Percentiles rank a stretch among this genome's conserved stretches.
These are phyloP conservation scores for Rotaria macrura DNA, from an alignment of 2,888 invertebrate genomes.

Conservation along the genomic window DNA sequence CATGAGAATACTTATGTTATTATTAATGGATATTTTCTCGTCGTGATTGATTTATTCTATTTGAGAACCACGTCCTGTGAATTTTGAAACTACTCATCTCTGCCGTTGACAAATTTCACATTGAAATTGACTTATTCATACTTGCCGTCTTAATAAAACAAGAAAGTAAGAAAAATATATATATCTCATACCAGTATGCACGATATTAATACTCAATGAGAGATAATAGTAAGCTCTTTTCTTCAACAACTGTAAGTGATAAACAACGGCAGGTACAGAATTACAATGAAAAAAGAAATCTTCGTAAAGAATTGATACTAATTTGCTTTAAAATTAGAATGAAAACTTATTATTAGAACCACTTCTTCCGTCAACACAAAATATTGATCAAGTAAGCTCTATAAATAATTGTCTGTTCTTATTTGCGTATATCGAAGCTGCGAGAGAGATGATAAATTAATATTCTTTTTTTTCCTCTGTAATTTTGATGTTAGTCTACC, in stretches of 20 bases:
- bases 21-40: neutral
- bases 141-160: neutral
- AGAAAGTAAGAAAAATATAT: neutral
- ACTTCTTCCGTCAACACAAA: neutral
- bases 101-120: neutral
- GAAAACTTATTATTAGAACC: neutral
- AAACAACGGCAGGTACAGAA: neutral
- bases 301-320: too few relatives aligned
- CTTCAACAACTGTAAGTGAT: neutral
- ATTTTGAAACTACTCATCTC: neutral
- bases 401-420: neutral
- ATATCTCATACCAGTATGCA: neutral
- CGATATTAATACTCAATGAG: neutral
- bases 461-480: neutral
- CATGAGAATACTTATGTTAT: neutral
- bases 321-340: neutral
- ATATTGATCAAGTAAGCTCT: neutral
- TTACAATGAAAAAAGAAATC: neutral
- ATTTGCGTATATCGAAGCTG: neutral
- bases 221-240: neutral
- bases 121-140: neutral
- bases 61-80: neutral
- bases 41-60: neutral
- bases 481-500: neutral
- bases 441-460: neutral